Evolutionary conservation across 2,888 invertebrate genomes (phyloP), one percentile per base, ranked within the genome.

Genomic region (Zonitis immaculata): DNA sequence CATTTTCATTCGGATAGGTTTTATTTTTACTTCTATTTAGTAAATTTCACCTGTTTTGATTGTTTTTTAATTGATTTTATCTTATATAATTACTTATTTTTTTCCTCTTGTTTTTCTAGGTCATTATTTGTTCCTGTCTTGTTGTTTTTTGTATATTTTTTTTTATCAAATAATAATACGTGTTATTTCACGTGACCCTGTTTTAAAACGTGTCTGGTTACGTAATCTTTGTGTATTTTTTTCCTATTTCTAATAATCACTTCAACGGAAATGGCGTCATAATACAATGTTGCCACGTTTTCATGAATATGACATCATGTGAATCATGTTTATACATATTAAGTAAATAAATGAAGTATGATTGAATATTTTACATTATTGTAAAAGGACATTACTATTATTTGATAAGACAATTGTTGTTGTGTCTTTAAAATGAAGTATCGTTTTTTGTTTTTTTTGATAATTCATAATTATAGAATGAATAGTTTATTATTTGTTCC

Each of bases 151-250:
- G n/a, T n/a, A n/a, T n/a, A n/a, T n/a, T n/a, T 26, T 8, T 26
- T 8, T 26, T 26, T 26, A 1, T 26, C 26, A 6, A 6, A 1
- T 20, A 35, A 16, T 42, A 47, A 46, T 61, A 62, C 62, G 62
- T 62, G 59, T 61, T 49, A 5, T 54, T 57, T 65, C 66, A 65
- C 63, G 65, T 66, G 66, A 66, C 66, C 65, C 57, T 59, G 57
- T 66, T 65, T 63, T 55, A 56, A 62, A 60, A 39, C 30, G 26
- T 60, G 63, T 65, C 60, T 60, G 59, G 62, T 66, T 65, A 65
- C 66, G 66, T 66, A 61, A 26, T 39, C 16, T 20, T 18, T 20
- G 6, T 20, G 18, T 39, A 5, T 12, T 6, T 3, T 30, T 12
- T 30, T n/a, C 8, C 5, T 12, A 5, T 12, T 9, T 35, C 2